Evolutionary conservation across 2,113 vertebrate species (phyloP), one percentile per base, ranked within the genome.

Genomic region (Cebidichthys violaceus): DNA sequence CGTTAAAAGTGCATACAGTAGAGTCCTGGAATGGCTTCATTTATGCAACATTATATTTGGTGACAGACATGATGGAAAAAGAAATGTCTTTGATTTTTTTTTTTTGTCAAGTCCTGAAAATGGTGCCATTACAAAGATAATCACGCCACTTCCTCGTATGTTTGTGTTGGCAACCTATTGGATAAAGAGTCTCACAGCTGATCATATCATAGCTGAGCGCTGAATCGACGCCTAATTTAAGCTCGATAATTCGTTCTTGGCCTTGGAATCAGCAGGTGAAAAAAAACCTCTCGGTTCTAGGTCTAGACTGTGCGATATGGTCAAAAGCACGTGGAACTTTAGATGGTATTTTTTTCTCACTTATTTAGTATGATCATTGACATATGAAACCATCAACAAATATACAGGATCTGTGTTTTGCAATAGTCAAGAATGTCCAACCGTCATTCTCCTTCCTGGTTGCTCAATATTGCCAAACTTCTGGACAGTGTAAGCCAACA

Each of bases 381-480:
- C 18, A 73, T 20, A 71, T 27, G 45, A 33, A 33, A 54, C 50
- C 18, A 52, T 7, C 6, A 54, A 54, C 8, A 54, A 31, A 70
- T 14, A 64, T 20, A 64, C 29, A 68, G 50, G 22, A 77, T 69
- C 18, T 35, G 11, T 33, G 18, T 88, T 83, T 80, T 74, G 84
- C 71, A 92, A 89, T 43, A 66, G 11, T 54, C 59, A 6, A 8
- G 24, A 75, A 4, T 77, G 43, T 64, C 61, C 50, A 22, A 82
- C 60, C 0, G 3, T 47, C 35, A 60, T 45, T 67, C 2, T 73
- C 17, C 18, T 39, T 6, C 27, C 2, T 9, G 57, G 66, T 77
- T 90, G 66, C 82, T 79, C 81, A 87, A 85, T 61, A 24, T 24
- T 33, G 6, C 4, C 20, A 76, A 1, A 59, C 61, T n/a, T 66